Evolutionary conservation across 2,888 invertebrate species (phyloP), one percentile per base, ranked within the genome.

Genomic region (Mechanitis mazaeus): DNA sequence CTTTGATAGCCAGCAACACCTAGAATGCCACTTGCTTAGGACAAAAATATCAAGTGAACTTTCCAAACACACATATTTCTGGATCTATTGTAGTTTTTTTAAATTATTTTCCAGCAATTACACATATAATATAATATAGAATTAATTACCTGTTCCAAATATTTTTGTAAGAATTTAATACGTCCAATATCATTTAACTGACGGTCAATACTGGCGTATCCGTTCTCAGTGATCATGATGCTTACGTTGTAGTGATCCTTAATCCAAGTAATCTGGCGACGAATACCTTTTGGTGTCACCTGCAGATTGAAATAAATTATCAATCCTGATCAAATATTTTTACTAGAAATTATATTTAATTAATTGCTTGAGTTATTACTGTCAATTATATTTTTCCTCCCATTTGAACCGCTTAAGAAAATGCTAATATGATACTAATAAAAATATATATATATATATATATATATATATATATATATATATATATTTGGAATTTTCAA

Each of bases 171-270:
- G 58, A 70, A 79, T 0, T 73, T 42, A 1, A 77, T 58, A 0
- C 84, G 69, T 1, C 69, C 71, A 0, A 66, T 45, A 58, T 88
- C 88, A 5, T 80, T 66, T 0, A 83, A 66, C 1, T 71, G 68
- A 0, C 66, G 71, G 0, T 69, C 70, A 0, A 70, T 68, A 2
- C 59, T 64, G 0, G 84, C 72, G 60, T 75, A 83, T 0, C 91
- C 91, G 63, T 90, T 91, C 71, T 92, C 92, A 0, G 87, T 85
- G 50, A 91, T 81, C 33, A 88, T 59, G 31, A 90, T 76, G 33
- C 79, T 73, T 11, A 82, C 20, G 38, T 81, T 81, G 0, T 83
- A 92, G 38, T 77, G 71, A 33, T 83, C 67, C 69, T 85, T 87
- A 55, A 91, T 68, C 81, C 86, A 87, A 1, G 73, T 73, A 6